Conservation (phyloP, 2,113 vertebrate species). For the Myiozetetes cayanensis region DNA sequence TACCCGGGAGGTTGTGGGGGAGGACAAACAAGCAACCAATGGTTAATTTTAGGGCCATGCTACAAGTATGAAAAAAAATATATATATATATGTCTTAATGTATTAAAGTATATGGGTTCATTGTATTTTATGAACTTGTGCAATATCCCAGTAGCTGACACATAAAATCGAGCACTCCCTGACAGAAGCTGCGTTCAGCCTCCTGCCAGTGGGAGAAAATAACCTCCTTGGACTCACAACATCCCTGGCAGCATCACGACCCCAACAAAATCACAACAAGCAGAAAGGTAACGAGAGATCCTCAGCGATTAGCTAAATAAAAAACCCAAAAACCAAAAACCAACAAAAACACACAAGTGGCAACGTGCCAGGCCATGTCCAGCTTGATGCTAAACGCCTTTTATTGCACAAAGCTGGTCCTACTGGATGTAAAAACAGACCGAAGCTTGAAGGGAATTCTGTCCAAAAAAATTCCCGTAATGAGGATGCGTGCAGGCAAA, state of each 20-base stretch:
- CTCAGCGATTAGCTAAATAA: slow-evolving; percentile 42
- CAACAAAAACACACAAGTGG: slow-evolving; percentile 48
- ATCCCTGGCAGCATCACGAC: slow-evolving; percentile 39
- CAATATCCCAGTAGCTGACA: slow-evolving; percentile 36
- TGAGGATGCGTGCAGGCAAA: slow-evolving; percentile 51
- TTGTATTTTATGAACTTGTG: slow-evolving; percentile 47
- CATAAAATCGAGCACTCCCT: background rate
- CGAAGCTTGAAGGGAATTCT: slow-evolving; percentile 58
- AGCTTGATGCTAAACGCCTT: slow-evolving; percentile 78
- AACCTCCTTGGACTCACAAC: background rate
- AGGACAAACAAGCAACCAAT: background rate
- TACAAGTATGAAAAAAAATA: background rate
- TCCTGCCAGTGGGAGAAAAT: slow-evolving; percentile 11
- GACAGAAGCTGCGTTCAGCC: background rate
- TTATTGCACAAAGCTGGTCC: slow-evolving; percentile 73
- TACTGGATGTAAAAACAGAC: slow-evolving; percentile 60
- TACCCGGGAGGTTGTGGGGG: background rate
- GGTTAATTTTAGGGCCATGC: slow-evolving; percentile 17
- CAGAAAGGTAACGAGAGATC: slow-evolving; percentile 70
- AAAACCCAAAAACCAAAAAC: background rate
- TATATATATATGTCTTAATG: background rate
- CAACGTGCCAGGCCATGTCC: slow-evolving; percentile 77
- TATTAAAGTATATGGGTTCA: slow-evolving; percentile 7
- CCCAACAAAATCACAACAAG: slow-evolving; percentile 64
- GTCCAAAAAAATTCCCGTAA: slow-evolving; percentile 33